Conservation (phyloP, 2,113 vertebrate species). For the Etia nguti region DNA sequence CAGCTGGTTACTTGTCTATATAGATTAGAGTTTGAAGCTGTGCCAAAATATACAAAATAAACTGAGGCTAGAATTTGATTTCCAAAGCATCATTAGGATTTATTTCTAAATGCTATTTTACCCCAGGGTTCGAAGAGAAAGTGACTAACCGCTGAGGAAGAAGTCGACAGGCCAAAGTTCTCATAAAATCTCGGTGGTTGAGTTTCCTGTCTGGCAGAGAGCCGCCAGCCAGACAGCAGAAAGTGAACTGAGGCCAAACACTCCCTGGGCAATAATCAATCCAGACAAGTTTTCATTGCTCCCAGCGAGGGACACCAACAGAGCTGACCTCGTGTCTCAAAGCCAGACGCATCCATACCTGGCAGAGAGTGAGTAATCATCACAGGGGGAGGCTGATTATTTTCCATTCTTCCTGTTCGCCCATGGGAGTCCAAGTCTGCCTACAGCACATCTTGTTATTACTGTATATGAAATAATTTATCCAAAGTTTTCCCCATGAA, state of each 20-base stretch:
- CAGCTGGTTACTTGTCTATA: neutral
- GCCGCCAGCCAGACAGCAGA: neutral
- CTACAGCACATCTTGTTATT: neutral
- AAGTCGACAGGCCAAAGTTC: constrained; percentile 8
- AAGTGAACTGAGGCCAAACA: constrained; percentile 38
- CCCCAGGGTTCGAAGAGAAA: neutral
- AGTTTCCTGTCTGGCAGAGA: constrained; percentile 9
- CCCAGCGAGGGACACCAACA: constrained; percentile 13
- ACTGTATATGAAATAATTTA: neutral
- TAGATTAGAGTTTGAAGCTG: neutral
- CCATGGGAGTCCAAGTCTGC: neutral
- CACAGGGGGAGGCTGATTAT: constrained; percentile 13
- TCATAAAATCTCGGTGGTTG: constrained; percentile 4
- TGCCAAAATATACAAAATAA: neutral
- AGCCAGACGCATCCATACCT: constrained; percentile 40
- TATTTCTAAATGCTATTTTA: neutral
- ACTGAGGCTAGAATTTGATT: neutral
- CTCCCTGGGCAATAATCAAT: constrained; percentile 52
- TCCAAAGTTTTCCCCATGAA: neutral
- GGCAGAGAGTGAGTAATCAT: constrained; percentile 28
- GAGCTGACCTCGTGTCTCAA: constrained; percentile 35
- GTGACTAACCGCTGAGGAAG: neutral
- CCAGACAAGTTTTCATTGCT: constrained; percentile 40
- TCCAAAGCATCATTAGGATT: neutral
- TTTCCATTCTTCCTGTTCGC: neutral